Evolutionary conservation across 2,888 invertebrate species (phyloP).

Genomic region (Isotomurus palustris): DNA sequence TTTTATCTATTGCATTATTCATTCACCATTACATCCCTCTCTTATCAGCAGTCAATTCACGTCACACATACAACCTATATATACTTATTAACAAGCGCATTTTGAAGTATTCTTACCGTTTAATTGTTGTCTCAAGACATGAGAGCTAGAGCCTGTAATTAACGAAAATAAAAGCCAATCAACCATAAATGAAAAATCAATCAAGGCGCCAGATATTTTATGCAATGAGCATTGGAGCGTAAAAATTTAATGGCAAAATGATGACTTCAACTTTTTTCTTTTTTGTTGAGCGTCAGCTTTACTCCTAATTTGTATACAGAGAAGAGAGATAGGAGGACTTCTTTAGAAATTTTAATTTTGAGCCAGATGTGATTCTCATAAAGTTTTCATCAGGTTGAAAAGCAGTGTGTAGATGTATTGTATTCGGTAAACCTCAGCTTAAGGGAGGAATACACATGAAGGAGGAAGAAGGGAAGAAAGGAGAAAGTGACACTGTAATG

Average conservation of each 20-base stretch:
- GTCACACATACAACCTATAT: too few species aligned
- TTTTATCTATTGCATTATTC: too few species aligned
- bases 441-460: too few species aligned
- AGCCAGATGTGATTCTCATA: background rate
- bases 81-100: background rate
- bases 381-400: background rate
- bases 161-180: background rate
- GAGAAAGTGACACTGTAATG: too few species aligned
- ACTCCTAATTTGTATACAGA: conserved; percentile 10
- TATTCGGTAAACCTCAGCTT: background rate
- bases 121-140: background rate
- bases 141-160: background rate
- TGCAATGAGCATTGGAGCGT: background rate
- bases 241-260: conserved; percentile 26
- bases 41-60: too few species aligned
- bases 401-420: background rate
- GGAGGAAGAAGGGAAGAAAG: too few species aligned
- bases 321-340: too few species aligned
- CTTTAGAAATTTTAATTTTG: conserved; percentile 1
- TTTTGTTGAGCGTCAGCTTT: conserved; percentile 11
- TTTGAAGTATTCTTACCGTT: background rate
- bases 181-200: conserved; percentile 20
- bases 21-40: too few species aligned
- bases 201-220: conserved; percentile 7
- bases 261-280: conserved; percentile 30